Conservation (phyloP, 2,797 vertebrate genomes). For the Microctenopoma stevenorrisi region DNA sequence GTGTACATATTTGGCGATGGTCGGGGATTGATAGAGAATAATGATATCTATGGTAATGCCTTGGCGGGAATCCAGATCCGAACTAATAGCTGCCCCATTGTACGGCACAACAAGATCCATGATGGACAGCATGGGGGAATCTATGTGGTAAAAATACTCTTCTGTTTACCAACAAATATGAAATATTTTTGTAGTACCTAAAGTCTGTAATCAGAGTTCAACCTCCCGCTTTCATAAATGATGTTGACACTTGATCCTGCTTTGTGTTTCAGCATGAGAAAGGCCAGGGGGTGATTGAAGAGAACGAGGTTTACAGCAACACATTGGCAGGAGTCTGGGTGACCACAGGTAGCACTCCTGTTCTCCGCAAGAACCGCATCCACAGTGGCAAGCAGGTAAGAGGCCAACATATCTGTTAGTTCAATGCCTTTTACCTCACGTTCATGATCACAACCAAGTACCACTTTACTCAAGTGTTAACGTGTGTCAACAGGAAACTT, state of each 20-base stretch:
- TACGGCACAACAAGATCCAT: conserved; percentile 99
- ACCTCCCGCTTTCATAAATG: conserved; percentile 55
- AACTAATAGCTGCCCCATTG: conserved; percentile 99
- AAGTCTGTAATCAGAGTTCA: no score
- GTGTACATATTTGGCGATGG: conserved; percentile 99
- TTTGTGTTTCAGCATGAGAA: conserved; percentile 91
- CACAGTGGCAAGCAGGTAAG: conserved; percentile 98
- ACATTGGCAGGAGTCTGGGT: conserved; percentile 99
- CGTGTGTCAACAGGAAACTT: neutral
- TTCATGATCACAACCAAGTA: neutral
- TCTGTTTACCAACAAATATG: neutral
- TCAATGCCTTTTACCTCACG: no score
- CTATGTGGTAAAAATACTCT: conserved; percentile 93
- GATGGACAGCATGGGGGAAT: conserved; percentile 99
- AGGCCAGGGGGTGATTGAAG: conserved; percentile 99
- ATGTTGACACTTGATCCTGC: conserved; percentile 1
- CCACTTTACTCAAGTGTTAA: neutral
- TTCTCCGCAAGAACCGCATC: conserved; percentile 97
- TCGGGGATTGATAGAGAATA: conserved; percentile 99
- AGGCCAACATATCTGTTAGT: neutral
- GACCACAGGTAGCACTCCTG: conserved; percentile 98
- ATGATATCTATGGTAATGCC: conserved; percentile 99
- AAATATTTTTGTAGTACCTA: neutral
- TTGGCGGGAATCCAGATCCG: conserved; percentile 99
- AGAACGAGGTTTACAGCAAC: conserved; percentile 99